phyloP scores from a whole-genome alignment of 2,888 invertebrate genomes.

The Eledona agricola region DNA sequence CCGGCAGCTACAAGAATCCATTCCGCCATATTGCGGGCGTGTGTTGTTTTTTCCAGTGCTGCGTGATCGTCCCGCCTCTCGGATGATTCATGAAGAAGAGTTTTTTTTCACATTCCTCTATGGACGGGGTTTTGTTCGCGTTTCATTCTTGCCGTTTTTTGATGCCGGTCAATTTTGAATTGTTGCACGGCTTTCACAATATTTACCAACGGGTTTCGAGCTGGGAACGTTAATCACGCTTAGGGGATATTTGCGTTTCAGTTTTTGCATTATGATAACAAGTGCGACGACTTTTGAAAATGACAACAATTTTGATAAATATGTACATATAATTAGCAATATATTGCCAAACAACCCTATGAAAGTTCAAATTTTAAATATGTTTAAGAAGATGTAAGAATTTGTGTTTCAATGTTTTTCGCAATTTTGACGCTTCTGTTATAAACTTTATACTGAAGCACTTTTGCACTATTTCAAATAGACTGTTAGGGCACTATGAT shows the following conservation, averaged over 20 bases:
- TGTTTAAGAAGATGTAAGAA: not conserved
- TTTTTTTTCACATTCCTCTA: too few relatives aligned
- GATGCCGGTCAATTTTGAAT: constrained; percentile 23
- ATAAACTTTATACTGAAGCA: too few relatives aligned
- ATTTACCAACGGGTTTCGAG: constrained; percentile 16
- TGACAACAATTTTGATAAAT: too few relatives aligned
- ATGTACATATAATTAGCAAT: too few relatives aligned
- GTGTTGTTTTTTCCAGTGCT: constrained; percentile 54
- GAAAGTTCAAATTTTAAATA: not conserved
- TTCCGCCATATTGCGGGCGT: constrained; percentile 59
- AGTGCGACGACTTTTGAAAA: too few relatives aligned
- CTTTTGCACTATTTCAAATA: too few relatives aligned
- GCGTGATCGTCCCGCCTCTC: constrained; percentile 52
- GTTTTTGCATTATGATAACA: too few relatives aligned
- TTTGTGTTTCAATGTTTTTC: constrained; percentile 1
- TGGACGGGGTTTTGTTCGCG: too few relatives aligned
- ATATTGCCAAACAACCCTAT: too few relatives aligned
- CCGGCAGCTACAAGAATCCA: constrained; percentile 3
- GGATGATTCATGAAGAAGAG: constrained; percentile 53
- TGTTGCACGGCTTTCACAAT: constrained; percentile 24
- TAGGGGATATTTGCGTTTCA: constrained; percentile 6
- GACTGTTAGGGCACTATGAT: too few relatives aligned
- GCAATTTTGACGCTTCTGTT: too few relatives aligned
- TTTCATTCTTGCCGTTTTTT: constrained; percentile 30
- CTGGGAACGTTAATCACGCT: too few relatives aligned